These are phyloP conservation scores for Carassius carassius DNA, from an alignment of 2,113 vertebrate species.

Conservation along the genomic window DNA sequence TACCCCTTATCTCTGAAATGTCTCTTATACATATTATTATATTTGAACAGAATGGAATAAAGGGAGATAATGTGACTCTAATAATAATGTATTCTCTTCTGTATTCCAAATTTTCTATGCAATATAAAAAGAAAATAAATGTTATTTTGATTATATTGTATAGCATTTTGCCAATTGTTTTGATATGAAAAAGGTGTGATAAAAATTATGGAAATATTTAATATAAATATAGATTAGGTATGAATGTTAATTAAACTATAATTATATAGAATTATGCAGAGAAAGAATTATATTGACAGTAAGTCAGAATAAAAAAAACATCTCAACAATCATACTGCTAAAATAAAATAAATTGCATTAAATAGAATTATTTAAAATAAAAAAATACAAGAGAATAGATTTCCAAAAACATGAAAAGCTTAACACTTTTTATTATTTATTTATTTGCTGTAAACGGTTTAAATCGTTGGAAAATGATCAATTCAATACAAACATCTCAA, in stretches of 20 bases:
- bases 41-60: not conserved
- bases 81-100: not conserved
- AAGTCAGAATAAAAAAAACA: not conserved
- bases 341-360: not conserved
- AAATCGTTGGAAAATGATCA: not conserved
- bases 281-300: not conserved
- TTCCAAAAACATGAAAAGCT: not conserved
- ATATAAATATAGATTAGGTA: too few species aligned
- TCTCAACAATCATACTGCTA: too few species aligned
- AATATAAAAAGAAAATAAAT: not conserved
- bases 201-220: too few species aligned
- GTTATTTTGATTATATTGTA: not conserved
- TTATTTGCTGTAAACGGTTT: not conserved
- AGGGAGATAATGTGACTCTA: not conserved
- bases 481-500: slow-evolving; percentile 35
- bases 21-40: not conserved
- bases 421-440: not conserved
- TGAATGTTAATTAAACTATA: not conserved
- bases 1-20: not conserved
- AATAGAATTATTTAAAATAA: not conserved
- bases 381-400: not conserved
- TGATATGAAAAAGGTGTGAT: too few species aligned
- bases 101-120: not conserved
- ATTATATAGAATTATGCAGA: too few species aligned
- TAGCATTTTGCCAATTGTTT: not conserved